These are phyloP conservation scores for Siderastrea radians DNA, from an alignment of 92 coral and sea anemone species.

Conservation along the genomic window DNA sequence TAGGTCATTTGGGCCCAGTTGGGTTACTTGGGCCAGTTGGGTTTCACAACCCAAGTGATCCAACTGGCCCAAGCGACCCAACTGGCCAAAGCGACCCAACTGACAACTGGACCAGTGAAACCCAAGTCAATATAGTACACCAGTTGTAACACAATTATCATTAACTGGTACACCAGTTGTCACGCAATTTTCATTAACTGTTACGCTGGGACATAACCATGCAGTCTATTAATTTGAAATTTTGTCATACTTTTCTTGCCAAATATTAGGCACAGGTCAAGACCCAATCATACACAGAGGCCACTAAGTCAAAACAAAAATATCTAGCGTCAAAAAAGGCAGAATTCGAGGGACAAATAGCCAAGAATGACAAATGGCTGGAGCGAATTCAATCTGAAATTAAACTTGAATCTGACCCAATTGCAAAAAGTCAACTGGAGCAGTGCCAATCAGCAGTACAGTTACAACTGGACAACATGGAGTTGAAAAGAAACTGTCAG, in stretches of 20 bases:
- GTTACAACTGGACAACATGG: conserved; percentile 75
- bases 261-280: conserved; percentile 66
- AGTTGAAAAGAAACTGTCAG: conserved; percentile 86
- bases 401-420: conserved; percentile 53
- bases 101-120: too few species aligned
- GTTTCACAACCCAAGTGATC: too few species aligned
- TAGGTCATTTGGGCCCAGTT: too few species aligned
- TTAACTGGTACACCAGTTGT: too few species aligned
- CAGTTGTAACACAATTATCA: too few species aligned
- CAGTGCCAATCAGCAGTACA: conserved; percentile 49
- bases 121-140: too few species aligned
- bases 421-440: conserved; percentile 37
- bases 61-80: too few species aligned
- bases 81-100: too few species aligned
- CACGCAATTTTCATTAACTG: neutral
- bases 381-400: conserved; percentile 79
- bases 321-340: conserved; percentile 70
- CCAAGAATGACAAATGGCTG: conserved; percentile 78
- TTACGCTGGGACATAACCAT: neutral
- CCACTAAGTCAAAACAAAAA: conserved; percentile 85
- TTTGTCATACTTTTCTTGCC: neutral
- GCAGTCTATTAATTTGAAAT: too few species aligned
- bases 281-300: conserved; percentile 75
- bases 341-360: conserved; percentile 72
- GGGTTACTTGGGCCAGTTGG: too few species aligned